A percentile compares a stretch with the other conserved stretches of the same genome.
Evolutionary conservation across 2,113 vertebrate species (phyloP).

Genomic region (Gracilinanus agilis): DNA sequence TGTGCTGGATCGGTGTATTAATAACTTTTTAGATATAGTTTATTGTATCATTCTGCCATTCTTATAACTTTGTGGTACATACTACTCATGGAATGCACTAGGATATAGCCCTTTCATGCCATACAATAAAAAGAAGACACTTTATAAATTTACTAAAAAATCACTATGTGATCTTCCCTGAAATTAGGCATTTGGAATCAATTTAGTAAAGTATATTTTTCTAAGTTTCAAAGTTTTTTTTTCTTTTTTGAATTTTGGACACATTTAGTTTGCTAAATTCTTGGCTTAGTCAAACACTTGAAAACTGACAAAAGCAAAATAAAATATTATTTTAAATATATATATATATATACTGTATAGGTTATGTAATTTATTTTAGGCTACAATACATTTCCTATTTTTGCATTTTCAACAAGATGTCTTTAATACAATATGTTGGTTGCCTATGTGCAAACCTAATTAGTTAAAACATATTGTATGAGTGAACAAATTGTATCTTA

Average conservation of each 20-base stretch:
- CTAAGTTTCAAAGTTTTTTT: slow-evolving; percentile 84
- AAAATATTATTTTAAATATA: slow-evolving; percentile 83
- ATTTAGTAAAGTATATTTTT: slow-evolving; percentile 87
- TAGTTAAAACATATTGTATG: slow-evolving; percentile 63
- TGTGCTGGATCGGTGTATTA: slow-evolving; percentile 61
- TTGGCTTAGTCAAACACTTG: slow-evolving; percentile 81
- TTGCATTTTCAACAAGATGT: slow-evolving; percentile 83
- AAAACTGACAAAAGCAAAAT: slow-evolving; percentile 81
- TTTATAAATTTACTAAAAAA: slow-evolving; percentile 76
- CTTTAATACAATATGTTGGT: slow-evolving; percentile 75
- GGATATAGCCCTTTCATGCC: slow-evolving; percentile 46
- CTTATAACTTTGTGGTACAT: slow-evolving; percentile 53
- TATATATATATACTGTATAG: slow-evolving; percentile 87
- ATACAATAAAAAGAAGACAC: slow-evolving; percentile 61
- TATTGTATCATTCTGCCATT: slow-evolving; percentile 70
- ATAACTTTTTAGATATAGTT: slow-evolving; percentile 71
- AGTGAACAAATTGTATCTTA: slow-evolving; percentile 54
- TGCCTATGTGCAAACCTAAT: slow-evolving; percentile 58
- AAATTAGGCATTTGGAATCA: slow-evolving; percentile 81
- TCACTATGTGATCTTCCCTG: slow-evolving; percentile 67
- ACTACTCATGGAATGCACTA: slow-evolving; percentile 56
- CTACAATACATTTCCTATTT: slow-evolving; percentile 86
- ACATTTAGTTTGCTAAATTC: slow-evolving; percentile 81
- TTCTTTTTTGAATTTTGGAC: slow-evolving; percentile 82
- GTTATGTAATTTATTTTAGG: slow-evolving; percentile 89